phyloP scores from a whole-genome alignment of 1,140 invertebrate genomes.

The Pseudomyrmex gracilis region DNA sequence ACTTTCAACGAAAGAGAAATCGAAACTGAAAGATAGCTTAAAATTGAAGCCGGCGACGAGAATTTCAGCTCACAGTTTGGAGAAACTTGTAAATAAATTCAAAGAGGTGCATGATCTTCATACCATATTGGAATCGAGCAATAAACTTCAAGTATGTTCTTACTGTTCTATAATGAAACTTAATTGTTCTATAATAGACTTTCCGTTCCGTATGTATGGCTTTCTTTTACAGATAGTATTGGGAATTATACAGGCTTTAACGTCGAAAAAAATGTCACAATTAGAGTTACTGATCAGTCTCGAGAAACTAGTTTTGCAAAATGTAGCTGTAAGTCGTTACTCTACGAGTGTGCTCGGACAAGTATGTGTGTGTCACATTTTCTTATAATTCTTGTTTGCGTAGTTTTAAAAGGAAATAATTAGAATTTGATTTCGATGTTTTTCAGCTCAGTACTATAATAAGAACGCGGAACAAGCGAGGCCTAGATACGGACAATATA shows the following conservation, averaged over 20 bases:
- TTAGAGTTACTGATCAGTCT: constrained; percentile 86
- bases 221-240: constrained; percentile 86
- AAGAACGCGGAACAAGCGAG: constrained; percentile 86
- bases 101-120: constrained; percentile 74
- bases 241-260: constrained; percentile 87
- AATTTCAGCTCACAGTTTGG: constrained; percentile 87
- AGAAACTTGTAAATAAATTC: constrained; percentile 83
- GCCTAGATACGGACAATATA: constrained; percentile 87
- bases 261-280: constrained; percentile 85
- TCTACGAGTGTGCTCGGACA: constrained; percentile 87
- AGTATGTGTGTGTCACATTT: constrained; percentile 78
- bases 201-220: constrained; percentile 43
- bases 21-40: constrained; percentile 71
- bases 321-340: constrained; percentile 87
- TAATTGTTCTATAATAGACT: background rate
- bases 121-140: constrained; percentile 76
- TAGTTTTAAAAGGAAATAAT: constrained; percentile 15
- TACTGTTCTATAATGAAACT: background rate
- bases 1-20: constrained; percentile 79
- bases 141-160: constrained; percentile 83
- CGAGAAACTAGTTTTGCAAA: constrained; percentile 87
- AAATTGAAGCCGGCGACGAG: constrained; percentile 75
- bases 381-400: constrained; percentile 8
- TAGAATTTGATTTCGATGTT: constrained; percentile 17
- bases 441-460: constrained; percentile 87